Percentiles rank a stretch among this genome's conserved stretches.
These are phyloP conservation scores for Drosophila trichaetosa DNA, from an alignment of 2,888 invertebrate species.

Conservation along the genomic window DNA sequence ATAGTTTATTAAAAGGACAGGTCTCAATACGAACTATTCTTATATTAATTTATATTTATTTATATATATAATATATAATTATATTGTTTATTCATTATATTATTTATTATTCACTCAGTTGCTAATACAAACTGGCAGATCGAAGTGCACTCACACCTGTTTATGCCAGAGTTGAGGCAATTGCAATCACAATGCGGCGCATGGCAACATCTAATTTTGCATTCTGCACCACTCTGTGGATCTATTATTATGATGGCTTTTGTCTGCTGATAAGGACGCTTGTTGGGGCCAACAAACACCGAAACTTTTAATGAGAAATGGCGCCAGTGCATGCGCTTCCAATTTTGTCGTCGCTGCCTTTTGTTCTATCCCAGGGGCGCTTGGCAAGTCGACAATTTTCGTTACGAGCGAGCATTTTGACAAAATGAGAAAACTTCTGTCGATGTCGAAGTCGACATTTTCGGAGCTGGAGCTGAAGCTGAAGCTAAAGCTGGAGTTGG, in stretches of 20 bases:
- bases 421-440: constrained; percentile 79
- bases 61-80: too few relatives aligned
- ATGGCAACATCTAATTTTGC: constrained; percentile 23
- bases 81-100: too few relatives aligned
- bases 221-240: constrained; percentile 24
- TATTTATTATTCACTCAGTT: background rate
- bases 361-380: constrained; percentile 61
- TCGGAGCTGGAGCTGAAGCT: constrained; percentile 12
- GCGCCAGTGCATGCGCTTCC: constrained; percentile 64
- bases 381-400: constrained; percentile 74
- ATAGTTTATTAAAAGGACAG: background rate
- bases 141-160: constrained; percentile 50
- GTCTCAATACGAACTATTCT: background rate
- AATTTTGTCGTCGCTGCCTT: constrained; percentile 44
- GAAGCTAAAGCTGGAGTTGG: constrained; percentile 33
- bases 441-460: constrained; percentile 58
- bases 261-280: constrained; percentile 75
- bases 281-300: constrained; percentile 56
- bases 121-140: background rate
- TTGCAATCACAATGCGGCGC: background rate
- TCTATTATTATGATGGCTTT: constrained; percentile 71
- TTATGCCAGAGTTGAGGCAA: constrained; percentile 3
- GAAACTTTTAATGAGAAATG: constrained; percentile 78
- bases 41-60: too few relatives aligned
- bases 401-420: constrained; percentile 75